Evolutionary conservation across 2,888 invertebrate genomes (phyloP).

Genomic region (Helicoverpa assulta): DNA sequence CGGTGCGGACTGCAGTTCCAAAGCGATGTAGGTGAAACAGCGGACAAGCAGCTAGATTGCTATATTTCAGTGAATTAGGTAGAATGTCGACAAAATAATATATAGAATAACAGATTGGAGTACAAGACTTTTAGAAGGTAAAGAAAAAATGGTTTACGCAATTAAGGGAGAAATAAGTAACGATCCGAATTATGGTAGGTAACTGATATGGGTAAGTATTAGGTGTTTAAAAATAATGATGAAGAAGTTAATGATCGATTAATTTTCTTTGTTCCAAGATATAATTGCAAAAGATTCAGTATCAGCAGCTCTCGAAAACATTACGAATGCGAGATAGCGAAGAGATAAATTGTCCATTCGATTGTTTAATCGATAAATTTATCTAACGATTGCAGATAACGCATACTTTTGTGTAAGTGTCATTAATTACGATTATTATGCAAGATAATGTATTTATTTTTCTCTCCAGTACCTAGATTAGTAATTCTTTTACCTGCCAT

Average conservation of each 20-base stretch:
- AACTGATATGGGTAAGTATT: too few relatives aligned
- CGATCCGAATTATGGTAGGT: too few relatives aligned
- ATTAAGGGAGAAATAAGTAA: too few relatives aligned
- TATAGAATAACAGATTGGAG: too few relatives aligned
- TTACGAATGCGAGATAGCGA: conserved; percentile 32
- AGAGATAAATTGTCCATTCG: conserved; percentile 28
- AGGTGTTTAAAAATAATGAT: neutral
- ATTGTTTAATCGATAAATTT: conserved; percentile 35
- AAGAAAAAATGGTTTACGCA: too few relatives aligned
- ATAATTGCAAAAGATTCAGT: conserved; percentile 20
- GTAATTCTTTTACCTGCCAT: too few relatives aligned
- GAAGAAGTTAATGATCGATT: neutral
- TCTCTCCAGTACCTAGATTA: conserved; percentile 6
- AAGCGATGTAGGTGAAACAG: too few relatives aligned
- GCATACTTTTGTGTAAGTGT: conserved; percentile 39
- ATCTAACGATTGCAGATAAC: conserved; percentile 34
- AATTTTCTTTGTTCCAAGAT: conserved; percentile 7
- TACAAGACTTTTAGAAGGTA: too few relatives aligned
- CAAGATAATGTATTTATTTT: conserved; percentile 25
- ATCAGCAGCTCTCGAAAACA: conserved; percentile 36
- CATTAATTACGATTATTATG: conserved; percentile 28
- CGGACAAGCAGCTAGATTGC: too few relatives aligned
- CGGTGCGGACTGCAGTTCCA: too few relatives aligned
- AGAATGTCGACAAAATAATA: too few relatives aligned
- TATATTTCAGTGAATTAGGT: too few relatives aligned